Conservation (phyloP, 2,888 invertebrate genomes). For the Disparrhopalites patrizii region DNA sequence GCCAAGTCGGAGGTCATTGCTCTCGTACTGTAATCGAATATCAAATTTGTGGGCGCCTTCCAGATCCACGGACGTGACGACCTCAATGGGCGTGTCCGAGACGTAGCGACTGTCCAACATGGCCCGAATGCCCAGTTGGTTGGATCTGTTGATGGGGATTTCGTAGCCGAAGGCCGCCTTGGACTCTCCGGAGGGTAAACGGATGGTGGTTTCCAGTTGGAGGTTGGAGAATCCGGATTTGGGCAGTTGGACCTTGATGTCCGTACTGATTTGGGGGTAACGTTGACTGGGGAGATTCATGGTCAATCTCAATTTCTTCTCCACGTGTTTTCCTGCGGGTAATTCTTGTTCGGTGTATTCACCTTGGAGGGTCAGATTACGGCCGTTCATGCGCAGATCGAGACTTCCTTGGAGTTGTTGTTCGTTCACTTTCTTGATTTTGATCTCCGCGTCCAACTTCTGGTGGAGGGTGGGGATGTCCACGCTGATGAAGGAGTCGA, state of each 20-base stretch:
- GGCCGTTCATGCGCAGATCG: slow-evolving; percentile 33
- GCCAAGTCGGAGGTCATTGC: slow-evolving; percentile 19
- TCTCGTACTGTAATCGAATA: slow-evolving; percentile 29
- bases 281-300: slow-evolving; percentile 32
- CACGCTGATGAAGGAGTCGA: slow-evolving; percentile 25
- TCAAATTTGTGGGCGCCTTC: slow-evolving; percentile 27
- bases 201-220: slow-evolving; percentile 22
- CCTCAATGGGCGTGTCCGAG: slow-evolving; percentile 16
- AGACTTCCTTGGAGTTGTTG: slow-evolving; percentile 30
- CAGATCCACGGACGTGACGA: slow-evolving; percentile 10
- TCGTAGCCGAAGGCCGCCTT: slow-evolving; percentile 38
- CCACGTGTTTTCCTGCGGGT: slow-evolving; percentile 12
- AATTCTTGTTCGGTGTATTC: slow-evolving; percentile 22
- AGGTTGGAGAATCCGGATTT: slow-evolving; percentile 26
- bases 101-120: slow-evolving; percentile 32
- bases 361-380: slow-evolving; percentile 32
- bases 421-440: slow-evolving; percentile 15
- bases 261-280: slow-evolving; percentile 27
- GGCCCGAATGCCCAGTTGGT: slow-evolving; percentile 27
- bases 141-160: slow-evolving; percentile 31
- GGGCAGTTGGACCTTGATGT: slow-evolving; percentile 36
- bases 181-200: slow-evolving; percentile 28
- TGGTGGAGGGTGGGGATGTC: slow-evolving; percentile 42
- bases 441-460: slow-evolving; percentile 32
- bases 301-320: slow-evolving; percentile 30